Evolutionary conservation across 92 coral and sea anemone genomes (phyloP), one percentile per base, ranked within the genome.

Genomic region (Siderastrea siderea): DNA sequence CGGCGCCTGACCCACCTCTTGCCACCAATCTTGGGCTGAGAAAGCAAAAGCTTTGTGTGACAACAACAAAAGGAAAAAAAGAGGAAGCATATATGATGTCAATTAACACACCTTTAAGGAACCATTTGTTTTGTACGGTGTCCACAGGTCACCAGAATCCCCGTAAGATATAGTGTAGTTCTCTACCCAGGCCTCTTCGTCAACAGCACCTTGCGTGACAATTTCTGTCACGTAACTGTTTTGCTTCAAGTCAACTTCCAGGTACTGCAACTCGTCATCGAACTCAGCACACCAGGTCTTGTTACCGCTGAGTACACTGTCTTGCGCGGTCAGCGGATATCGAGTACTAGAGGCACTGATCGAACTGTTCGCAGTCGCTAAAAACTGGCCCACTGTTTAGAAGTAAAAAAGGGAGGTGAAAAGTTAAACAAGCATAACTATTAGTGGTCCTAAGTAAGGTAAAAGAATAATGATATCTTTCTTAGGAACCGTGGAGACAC

Each of bases 251-350:
- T 84, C 91, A 78, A 95, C 65, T 85, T 87, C 81, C 73, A 94
- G 64, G 76, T 78, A 94, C 62, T 90, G 91, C 45, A 46, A 57
- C 44, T 52, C 74, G 67, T 92, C 92, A 52, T 88, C 88, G 67
- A 91, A 89, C 69, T 85, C 93, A 3, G 95, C 78, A 59, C 98
- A 94, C 98, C 98, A 94, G 61, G 92, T 81, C 63, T 69, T 73
- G 79, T 87, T 79, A 73, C 68, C 44, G 44, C 78, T 53, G 70
- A 62, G 55, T 79, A 79, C 9, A 48, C 74, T 63, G 84, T 79
- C 61, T 47, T 65, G 73, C 13, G 73, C 73, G 3, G 73, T 79
- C 62, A 65, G 48, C 43, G 84, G 84, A 79, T 79, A 63, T 79
- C 84, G 60, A 38, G 73, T 64, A 19, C 84, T 79, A 49, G 84